These are phyloP conservation scores for Scomber scombrus DNA, from an alignment of 2,113 vertebrate species.

Conservation along the genomic window DNA sequence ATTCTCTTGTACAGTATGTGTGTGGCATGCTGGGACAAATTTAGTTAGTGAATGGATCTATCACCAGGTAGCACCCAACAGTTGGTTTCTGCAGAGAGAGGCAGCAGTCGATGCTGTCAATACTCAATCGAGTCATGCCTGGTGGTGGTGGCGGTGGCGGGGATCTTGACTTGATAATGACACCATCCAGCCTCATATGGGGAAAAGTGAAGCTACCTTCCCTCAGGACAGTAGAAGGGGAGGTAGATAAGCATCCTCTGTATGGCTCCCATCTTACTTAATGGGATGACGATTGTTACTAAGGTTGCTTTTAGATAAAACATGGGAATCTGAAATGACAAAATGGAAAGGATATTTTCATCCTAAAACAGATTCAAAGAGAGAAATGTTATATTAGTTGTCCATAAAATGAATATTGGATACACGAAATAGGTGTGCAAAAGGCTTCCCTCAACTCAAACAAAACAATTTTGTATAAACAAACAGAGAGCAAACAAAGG, in stretches of 20 bases:
- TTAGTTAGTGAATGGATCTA: slow-evolving; percentile 46
- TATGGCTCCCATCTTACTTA: slow-evolving; percentile 12
- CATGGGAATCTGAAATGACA: not conserved
- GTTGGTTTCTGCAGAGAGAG: slow-evolving; percentile 52
- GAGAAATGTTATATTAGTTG: not conserved
- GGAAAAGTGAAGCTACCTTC: slow-evolving; percentile 45
- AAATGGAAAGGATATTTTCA: not conserved
- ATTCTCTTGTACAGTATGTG: not conserved
- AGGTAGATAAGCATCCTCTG: slow-evolving; percentile 53
- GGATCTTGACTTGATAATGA: slow-evolving; percentile 72
- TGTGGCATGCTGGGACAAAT: slow-evolving; percentile 32
- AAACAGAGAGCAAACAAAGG: slow-evolving; percentile 4
- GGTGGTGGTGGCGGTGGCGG: slow-evolving; percentile 47
- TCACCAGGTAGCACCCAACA: slow-evolving; percentile 28
- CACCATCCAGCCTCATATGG: slow-evolving; percentile 61
- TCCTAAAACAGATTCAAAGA: not conserved
- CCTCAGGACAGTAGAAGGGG: slow-evolving; percentile 26
- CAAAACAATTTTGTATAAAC: not conserved
- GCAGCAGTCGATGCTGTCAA: slow-evolving; percentile 58
- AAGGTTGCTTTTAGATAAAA: not conserved
- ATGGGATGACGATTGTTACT: slow-evolving; percentile 1
- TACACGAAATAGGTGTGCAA: not conserved
- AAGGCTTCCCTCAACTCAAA: slow-evolving; percentile 38
- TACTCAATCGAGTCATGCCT: slow-evolving; percentile 71
- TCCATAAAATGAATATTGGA: not conserved